These are phyloP conservation scores for Chitala chitala DNA, from an alignment of 2,113 vertebrate species.

Conservation along the genomic window DNA sequence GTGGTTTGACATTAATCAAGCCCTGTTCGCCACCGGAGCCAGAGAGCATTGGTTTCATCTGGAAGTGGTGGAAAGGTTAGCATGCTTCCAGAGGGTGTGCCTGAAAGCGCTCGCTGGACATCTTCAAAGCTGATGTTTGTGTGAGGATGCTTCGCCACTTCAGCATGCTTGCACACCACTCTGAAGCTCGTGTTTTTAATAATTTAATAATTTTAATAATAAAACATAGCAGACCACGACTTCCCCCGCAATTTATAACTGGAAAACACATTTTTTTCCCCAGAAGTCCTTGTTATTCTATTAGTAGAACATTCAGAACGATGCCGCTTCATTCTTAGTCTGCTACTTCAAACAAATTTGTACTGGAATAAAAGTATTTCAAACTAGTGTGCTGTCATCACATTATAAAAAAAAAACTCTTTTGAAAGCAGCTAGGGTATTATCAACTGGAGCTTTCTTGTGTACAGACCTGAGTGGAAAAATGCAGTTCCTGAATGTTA, in stretches of 20 bases:
- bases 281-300: background rate
- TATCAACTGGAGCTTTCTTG: too few species aligned
- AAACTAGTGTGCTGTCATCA: background rate
- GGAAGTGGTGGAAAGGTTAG: conserved; percentile 31
- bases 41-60: conserved; percentile 40
- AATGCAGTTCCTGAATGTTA: too few species aligned
- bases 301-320: background rate
- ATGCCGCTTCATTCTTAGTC: background rate
- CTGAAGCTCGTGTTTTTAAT: too few species aligned
- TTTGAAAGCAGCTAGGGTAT: too few species aligned
- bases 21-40: conserved; percentile 30
- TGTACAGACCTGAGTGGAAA: too few species aligned
- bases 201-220: too few species aligned
- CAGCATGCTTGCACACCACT: too few species aligned
- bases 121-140: background rate
- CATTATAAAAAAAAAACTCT: background rate
- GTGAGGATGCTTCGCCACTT: background rate
- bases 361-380: background rate
- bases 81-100: conserved; percentile 25
- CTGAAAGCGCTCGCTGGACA: conserved; percentile 1
- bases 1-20: conserved; percentile 26
- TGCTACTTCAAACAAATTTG: conserved; percentile 4
- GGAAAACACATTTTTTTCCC: background rate
- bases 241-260: background rate
- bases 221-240: too few species aligned